A percentile compares a stretch with the other conserved stretches of the same genome.
Conservation (phyloP, 2,113 vertebrate genomes). For the Equus przewalskii region DNA sequence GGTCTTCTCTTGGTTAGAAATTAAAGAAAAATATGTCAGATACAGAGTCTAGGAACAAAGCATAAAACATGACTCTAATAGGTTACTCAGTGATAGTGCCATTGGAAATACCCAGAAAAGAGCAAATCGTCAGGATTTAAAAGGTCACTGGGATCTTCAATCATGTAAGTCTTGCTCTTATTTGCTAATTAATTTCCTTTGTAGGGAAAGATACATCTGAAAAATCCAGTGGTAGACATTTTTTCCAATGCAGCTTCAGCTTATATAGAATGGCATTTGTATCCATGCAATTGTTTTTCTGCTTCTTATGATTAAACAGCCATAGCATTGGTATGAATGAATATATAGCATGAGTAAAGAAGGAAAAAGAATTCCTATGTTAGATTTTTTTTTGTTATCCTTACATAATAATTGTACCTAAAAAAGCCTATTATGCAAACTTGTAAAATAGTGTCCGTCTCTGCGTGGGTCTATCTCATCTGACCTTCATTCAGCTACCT, state of each 20-base stretch:
- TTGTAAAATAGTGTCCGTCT: neutral
- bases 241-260: neutral
- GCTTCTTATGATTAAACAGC: neutral
- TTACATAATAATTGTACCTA: neutral
- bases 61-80: conserved; percentile 73
- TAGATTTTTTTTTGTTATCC: neutral
- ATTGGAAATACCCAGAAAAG: conserved; percentile 70
- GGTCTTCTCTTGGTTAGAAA: conserved; percentile 62
- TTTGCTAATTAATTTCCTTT: conserved; percentile 81
- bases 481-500: neutral
- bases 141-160: conserved; percentile 73
- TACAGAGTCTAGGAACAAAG: conserved; percentile 59
- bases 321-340: neutral
- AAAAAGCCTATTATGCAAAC: neutral
- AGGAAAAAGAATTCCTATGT: neutral
- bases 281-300: neutral
- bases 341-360: neutral
- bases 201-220: neutral
- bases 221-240: neutral
- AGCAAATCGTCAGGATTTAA: conserved; percentile 77
- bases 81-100: conserved; percentile 53
- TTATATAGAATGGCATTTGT: neutral
- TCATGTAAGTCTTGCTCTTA: conserved; percentile 70
- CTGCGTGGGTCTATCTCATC: neutral
- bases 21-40: conserved; percentile 80